Percentiles rank a stretch among this genome's conserved stretches.
phyloP scores from a whole-genome alignment of 2,888 invertebrate genomes.

The Macropis europaea region DNA sequence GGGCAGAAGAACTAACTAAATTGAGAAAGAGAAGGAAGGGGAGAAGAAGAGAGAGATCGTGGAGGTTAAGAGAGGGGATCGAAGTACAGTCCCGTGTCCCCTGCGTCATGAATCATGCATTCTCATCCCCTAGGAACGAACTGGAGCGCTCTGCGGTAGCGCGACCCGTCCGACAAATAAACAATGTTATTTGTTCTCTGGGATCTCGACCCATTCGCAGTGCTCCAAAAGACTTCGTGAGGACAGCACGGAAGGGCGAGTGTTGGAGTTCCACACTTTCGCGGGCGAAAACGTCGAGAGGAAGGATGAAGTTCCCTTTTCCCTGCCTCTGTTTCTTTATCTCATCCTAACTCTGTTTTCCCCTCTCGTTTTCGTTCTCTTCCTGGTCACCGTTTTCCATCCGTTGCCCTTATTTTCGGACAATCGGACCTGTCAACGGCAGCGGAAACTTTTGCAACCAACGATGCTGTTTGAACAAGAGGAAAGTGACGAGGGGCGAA shows the following conservation, averaged over 20 bases:
- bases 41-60: too few species aligned
- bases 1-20: conserved; percentile 28
- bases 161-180: conserved; percentile 72
- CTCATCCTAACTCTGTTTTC: neutral
- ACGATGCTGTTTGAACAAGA: conserved; percentile 61
- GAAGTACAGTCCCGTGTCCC: conserved; percentile 65
- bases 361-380: neutral
- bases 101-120: conserved; percentile 77
- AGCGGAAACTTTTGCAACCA: conserved; percentile 63
- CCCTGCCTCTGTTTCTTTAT: conserved; percentile 2
- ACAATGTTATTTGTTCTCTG: conserved; percentile 75
- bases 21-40: neutral
- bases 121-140: conserved; percentile 64
- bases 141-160: conserved; percentile 61
- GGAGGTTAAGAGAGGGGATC: conserved; percentile 39
- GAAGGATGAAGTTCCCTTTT: conserved; percentile 6
- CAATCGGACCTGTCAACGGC: conserved; percentile 68
- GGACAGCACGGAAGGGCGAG: conserved; percentile 54
- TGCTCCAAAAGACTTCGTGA: conserved; percentile 55
- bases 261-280: conserved; percentile 49
- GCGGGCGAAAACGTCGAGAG: conserved; percentile 41
- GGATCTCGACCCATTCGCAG: conserved; percentile 60
- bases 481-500: conserved; percentile 64
- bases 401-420: conserved; percentile 48
- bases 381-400: conserved; percentile 27